Base-by-base conservation (phyloP, 2,888 invertebrate species). In the Mycalesis mineus region DNA sequence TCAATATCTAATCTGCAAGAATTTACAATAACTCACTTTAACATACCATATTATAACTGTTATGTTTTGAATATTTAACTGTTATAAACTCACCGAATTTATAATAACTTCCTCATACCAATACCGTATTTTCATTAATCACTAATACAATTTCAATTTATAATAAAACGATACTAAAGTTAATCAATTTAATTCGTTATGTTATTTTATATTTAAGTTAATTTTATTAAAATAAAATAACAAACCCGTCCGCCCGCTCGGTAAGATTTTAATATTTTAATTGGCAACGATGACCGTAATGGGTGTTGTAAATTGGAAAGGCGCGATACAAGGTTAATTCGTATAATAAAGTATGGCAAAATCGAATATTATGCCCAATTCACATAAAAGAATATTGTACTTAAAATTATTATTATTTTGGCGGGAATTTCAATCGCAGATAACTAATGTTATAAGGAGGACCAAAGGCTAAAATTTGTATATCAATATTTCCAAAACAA, bases 291-390 rank as follows among this genome's bases (percentile, higher is more conserved):
- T 41, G 31, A 11, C 31, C 41, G 40, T 40, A 51, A 51, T 51
- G 8, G 51, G 40, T 51, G 51, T 51, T 15, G 40, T 41, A 51
- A 51, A 41, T 40, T 51, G 28, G 51, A 51, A 51, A 51, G 51
- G 51, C 40, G 15, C 4, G 28, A 17, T 2, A 6, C 41, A 51
- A 51, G 51, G 51, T 51, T 40, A 39, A 31, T 51, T 40, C 29
- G 28, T 22, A 1, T 14, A 39, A 37, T 11, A 7, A 36, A 48
- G 31, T 48, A 36, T 36, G n/a, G 9, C 17, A 49, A 7, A 49
- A 14, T 8, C 37, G 39, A 39, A 49, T 22, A 47, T 15, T 47
- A 33, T 33, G 33, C 31, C 15, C n/a, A n/a, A n/a, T n/a, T n/a
- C n/a, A n/a, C n/a, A n/a, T n/a, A n/a, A n/a, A n/a, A n/a, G n/a